Conservation (phyloP, 2,888 invertebrate genomes). For the Leptogaster cylindrica region DNA sequence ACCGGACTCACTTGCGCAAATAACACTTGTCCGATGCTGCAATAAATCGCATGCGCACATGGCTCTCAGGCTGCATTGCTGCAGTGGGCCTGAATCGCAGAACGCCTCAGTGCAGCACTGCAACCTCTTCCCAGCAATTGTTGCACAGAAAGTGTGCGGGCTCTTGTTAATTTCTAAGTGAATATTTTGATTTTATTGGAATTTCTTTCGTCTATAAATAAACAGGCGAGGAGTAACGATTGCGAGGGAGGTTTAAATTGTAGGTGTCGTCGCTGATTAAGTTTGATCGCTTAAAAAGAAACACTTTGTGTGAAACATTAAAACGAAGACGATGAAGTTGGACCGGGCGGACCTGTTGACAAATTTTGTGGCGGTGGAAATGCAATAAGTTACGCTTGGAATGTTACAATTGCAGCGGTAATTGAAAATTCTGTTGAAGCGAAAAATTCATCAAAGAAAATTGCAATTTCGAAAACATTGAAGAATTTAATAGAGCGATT, state of each 20-base stretch:
- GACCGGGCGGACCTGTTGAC: conserved; percentile 35
- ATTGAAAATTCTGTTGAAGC: too few species aligned
- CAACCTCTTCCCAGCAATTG: background rate
- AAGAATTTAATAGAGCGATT: too few species aligned
- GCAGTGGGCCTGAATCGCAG: too few species aligned
- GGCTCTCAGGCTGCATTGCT: conserved; percentile 18
- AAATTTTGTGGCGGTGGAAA: conserved; percentile 19
- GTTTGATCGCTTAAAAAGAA: conserved; percentile 34
- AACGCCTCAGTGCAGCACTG: conserved; percentile 30
- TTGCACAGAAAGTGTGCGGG: background rate
- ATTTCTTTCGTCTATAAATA: conserved; percentile 36
- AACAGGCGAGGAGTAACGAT: conserved; percentile 13
- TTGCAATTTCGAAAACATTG: too few species aligned
- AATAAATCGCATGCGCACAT: conserved; percentile 35
- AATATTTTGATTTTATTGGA: conserved; percentile 28
- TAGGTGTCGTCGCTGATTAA: conserved; percentile 39
- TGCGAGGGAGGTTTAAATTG: conserved; percentile 36
- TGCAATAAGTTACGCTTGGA: too few species aligned
- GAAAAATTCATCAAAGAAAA: too few species aligned
- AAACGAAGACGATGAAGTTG: conserved; percentile 26
- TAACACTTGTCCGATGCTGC: conserved; percentile 36
- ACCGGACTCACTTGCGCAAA: conserved; percentile 34
- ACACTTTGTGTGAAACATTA: conserved; percentile 14
- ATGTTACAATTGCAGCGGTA: too few species aligned
- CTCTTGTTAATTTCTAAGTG: conserved; percentile 20